Conservation (phyloP, 2,113 vertebrate genomes). For the Lethenteron reissneri region DNA sequence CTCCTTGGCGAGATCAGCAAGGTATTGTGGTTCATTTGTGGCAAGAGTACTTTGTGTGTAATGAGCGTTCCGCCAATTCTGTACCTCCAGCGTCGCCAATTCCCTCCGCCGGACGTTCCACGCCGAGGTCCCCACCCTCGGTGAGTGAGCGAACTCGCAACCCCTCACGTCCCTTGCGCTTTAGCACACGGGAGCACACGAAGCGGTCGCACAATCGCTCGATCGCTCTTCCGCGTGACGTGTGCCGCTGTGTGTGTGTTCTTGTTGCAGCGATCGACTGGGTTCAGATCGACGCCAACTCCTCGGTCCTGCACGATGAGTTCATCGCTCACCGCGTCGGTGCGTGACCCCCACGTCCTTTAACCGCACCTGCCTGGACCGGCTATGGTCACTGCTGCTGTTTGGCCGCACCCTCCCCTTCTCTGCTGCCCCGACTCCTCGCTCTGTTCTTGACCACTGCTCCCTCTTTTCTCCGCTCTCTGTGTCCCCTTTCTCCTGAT, state of each 20-base stretch:
- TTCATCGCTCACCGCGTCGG: constrained; percentile 89
- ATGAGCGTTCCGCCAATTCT: not conserved
- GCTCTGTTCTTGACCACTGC: too few relatives aligned
- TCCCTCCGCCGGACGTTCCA: constrained; percentile 85
- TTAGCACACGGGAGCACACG: too few relatives aligned
- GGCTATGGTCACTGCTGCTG: not conserved
- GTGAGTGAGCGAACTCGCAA: constrained; percentile 19
- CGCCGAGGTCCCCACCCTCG: constrained; percentile 85
- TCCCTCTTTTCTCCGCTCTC: too few relatives aligned
- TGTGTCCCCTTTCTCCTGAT: too few relatives aligned
- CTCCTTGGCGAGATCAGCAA: too few relatives aligned
- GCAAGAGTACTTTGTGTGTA: not conserved
- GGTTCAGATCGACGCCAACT: constrained; percentile 96
- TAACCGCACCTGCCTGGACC: not conserved
- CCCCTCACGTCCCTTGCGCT: too few relatives aligned
- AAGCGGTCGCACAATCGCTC: too few relatives aligned
- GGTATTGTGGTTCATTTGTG: too few relatives aligned
- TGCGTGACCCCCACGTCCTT: constrained; percentile 19
- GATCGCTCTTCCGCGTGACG: too few relatives aligned
- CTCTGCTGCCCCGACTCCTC: too few relatives aligned
- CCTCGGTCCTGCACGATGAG: constrained; percentile 86
- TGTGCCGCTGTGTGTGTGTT: too few relatives aligned
- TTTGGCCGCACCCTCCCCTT: too few relatives aligned
- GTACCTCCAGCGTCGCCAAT: constrained; percentile 52
- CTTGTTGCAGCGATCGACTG: constrained; percentile 63